These are phyloP conservation scores for Mizuhopecten yessoensis DNA, from an alignment of 1,140 invertebrate genomes.

Conservation along the genomic window DNA sequence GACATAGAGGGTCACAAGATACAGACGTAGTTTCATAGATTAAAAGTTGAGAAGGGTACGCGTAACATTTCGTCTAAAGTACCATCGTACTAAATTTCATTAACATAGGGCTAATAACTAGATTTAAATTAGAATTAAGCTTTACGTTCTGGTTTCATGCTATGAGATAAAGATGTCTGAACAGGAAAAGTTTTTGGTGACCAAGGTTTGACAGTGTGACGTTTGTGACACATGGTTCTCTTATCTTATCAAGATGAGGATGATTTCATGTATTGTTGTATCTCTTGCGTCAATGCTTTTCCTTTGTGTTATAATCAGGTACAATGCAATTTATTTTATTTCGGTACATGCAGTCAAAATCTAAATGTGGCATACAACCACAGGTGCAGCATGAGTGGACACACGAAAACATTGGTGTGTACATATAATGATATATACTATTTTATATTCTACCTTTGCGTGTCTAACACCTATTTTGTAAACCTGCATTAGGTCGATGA, in stretches of 20 bases:
- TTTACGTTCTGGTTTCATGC: not conserved
- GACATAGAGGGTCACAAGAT: slow-evolving; percentile 21
- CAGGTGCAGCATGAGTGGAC: too few species aligned
- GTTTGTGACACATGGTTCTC: not conserved
- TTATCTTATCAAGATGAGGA: not conserved
- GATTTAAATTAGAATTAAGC: not conserved
- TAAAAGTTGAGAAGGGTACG: not conserved
- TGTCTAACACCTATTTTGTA: too few species aligned
- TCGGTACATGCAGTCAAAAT: too few species aligned
- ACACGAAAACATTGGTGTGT: too few species aligned
- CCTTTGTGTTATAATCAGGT: not conserved
- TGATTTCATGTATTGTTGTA: not conserved
- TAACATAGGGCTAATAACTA: not conserved
- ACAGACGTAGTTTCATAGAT: not conserved
- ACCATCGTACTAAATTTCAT: not conserved
- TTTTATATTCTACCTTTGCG: too few species aligned
- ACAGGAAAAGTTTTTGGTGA: not conserved
- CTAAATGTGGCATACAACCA: too few species aligned
- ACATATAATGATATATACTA: too few species aligned
- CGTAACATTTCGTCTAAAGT: not conserved
- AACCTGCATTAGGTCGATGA: too few species aligned
- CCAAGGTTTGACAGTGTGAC: not conserved
- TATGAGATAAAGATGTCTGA: not conserved
- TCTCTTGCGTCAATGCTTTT: not conserved
- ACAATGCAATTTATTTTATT: too few species aligned